Percentiles rank a stretch among this genome's conserved stretches.
Conservation (phyloP, 2,888 invertebrate species). For the Tuberolachnus salignus region DNA sequence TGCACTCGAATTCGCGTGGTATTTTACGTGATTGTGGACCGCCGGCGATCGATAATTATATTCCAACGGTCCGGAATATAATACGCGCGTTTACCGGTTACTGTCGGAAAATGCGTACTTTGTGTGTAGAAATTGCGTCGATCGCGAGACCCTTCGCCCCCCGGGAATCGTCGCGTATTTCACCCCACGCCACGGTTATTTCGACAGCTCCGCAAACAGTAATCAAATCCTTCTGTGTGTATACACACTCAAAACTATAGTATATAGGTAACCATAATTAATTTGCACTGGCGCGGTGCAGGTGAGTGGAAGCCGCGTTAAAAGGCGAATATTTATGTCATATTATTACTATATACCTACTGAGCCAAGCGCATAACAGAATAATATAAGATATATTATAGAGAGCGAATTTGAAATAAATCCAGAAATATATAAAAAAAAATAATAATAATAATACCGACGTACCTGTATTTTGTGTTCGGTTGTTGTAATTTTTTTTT, state of each 20-base stretch:
- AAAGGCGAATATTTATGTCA: neutral
- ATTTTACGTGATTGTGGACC: neutral
- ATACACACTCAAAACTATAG: conserved; percentile 24
- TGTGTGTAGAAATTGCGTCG: conserved; percentile 31
- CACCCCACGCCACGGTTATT: neutral
- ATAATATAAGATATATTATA: too few species aligned
- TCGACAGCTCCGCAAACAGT: conserved; percentile 46
- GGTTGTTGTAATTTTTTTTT: too few species aligned
- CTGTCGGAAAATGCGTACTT: neutral
- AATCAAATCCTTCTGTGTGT: conserved; percentile 26
- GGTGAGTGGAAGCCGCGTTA: neutral
- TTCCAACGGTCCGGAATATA: neutral
- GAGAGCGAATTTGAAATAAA: too few species aligned
- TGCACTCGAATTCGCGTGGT: neutral
- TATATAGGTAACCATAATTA: neutral
- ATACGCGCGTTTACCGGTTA: neutral
- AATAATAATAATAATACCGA: too few species aligned
- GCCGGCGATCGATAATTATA: neutral
- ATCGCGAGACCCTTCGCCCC: conserved; percentile 8
- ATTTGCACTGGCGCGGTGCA: conserved; percentile 9
- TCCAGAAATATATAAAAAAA: too few species aligned
- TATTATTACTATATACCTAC: too few species aligned
- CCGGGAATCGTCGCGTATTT: neutral
- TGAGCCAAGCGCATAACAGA: too few species aligned
- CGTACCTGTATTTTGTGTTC: too few species aligned